These are phyloP conservation scores for Anguilla marmorata DNA, from an alignment of 2,797 vertebrate species.

Conservation along the genomic window DNA sequence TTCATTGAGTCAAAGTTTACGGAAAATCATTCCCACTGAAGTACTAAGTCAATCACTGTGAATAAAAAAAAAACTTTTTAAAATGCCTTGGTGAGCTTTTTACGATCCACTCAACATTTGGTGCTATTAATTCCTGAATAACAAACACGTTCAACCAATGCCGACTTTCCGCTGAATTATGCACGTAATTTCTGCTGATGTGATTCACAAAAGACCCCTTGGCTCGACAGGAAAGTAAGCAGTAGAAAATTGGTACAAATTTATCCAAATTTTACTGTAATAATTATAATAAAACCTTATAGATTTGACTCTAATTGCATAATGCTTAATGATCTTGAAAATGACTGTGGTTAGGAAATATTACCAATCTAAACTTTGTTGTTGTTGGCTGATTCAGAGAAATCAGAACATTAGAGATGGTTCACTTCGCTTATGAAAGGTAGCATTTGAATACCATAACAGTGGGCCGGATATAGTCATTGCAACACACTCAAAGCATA, in stretches of 20 bases:
- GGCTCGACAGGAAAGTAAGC: constrained; percentile 84
- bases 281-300: constrained; percentile 80
- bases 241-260: constrained; percentile 87
- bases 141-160: neutral
- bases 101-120: constrained; percentile 68
- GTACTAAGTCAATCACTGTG: constrained; percentile 34
- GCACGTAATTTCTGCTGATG: constrained; percentile 85
- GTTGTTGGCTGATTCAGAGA: constrained; percentile 84
- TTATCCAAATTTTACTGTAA: constrained; percentile 85
- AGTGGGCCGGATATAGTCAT: constrained; percentile 34
- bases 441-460: constrained; percentile 62
- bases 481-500: constrained; percentile 70
- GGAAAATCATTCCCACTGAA: constrained; percentile 80
- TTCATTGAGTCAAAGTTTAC: constrained; percentile 78
- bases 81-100: constrained; percentile 15
- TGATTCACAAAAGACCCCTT: constrained; percentile 82
- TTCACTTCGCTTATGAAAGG: constrained; percentile 80
- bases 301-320: constrained; percentile 85
- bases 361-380: constrained; percentile 84
- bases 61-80: constrained; percentile 32
- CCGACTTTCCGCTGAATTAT: constrained; percentile 81
- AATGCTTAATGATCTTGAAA: constrained; percentile 89
- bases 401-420: constrained; percentile 86
- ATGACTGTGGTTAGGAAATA: constrained; percentile 89
- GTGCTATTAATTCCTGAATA: constrained; percentile 54